phyloP scores from a whole-genome alignment of 2,113 vertebrate genomes.

The Chaetorhynchus papuensis region DNA sequence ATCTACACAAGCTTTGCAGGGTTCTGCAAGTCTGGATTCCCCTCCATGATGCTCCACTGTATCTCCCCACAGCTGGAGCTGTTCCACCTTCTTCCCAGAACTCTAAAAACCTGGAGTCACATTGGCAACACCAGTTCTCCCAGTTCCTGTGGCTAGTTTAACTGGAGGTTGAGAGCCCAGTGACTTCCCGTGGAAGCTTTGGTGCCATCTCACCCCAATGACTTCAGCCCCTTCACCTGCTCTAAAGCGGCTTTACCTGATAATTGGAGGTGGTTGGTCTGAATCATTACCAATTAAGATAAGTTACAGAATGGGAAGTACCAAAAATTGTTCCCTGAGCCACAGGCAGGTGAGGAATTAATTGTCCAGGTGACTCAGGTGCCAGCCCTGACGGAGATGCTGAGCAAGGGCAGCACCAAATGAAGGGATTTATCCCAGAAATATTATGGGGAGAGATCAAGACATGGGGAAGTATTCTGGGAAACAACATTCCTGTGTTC shows the following conservation, averaged over 20 bases:
- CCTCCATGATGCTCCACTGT: rapidly evolving
- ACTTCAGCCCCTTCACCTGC: not conserved
- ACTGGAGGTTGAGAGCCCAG: not conserved
- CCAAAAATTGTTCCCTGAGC: not conserved
- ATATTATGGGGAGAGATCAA: not conserved
- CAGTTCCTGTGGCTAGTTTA: not conserved
- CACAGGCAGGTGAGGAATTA: not conserved
- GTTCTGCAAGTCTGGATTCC: not conserved
- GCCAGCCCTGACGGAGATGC: not conserved
- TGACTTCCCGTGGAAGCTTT: not conserved
- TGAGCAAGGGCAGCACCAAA: not conserved
- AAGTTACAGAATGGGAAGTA: not conserved
- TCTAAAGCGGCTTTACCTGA: not conserved
- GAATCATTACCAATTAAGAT: not conserved
- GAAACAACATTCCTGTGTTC: not conserved
- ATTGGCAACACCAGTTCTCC: not conserved
- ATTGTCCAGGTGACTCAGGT: not conserved
- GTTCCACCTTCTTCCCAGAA: not conserved
- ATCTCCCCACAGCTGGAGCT: rapidly evolving
- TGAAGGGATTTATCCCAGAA: not conserved
- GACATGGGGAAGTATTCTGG: not conserved
- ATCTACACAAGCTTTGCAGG: not conserved
- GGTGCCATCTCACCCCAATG: not conserved
- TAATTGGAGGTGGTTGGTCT: not conserved
- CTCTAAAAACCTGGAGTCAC: not conserved